These are phyloP conservation scores for Pinctada fucata DNA, from an alignment of 2,888 invertebrate species.

Conservation along the genomic window DNA sequence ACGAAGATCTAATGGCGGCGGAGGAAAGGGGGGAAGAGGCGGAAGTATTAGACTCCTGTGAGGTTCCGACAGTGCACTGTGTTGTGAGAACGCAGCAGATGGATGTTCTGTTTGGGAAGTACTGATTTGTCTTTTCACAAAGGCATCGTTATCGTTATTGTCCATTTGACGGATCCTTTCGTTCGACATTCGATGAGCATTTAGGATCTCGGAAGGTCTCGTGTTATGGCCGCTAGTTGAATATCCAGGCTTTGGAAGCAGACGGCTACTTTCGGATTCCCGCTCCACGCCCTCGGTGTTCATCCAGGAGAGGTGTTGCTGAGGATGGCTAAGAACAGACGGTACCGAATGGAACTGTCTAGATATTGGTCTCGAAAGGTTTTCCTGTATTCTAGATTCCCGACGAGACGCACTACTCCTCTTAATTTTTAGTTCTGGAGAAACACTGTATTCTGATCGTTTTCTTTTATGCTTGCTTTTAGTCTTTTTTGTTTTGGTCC, in stretches of 20 bases:
- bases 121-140: not conserved
- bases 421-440: too few species aligned
- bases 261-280: not conserved
- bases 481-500: too few species aligned
- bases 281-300: not conserved
- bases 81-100: not conserved
- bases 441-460: too few species aligned
- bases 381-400: too few species aligned
- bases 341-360: not conserved
- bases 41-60: not conserved
- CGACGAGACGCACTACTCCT: too few species aligned
- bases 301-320: not conserved
- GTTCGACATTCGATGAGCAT: not conserved
- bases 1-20: not conserved
- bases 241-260: not conserved
- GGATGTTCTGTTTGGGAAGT: not conserved
- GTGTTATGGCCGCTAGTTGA: not conserved
- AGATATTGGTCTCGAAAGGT: too few species aligned
- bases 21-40: slow-evolving; percentile 1
- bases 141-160: not conserved
- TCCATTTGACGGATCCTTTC: not conserved
- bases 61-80: not conserved
- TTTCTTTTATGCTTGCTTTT: too few species aligned
- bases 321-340: not conserved
- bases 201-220: not conserved